phyloP scores from a whole-genome alignment of 2,113 vertebrate species.

The Meles meles region DNA sequence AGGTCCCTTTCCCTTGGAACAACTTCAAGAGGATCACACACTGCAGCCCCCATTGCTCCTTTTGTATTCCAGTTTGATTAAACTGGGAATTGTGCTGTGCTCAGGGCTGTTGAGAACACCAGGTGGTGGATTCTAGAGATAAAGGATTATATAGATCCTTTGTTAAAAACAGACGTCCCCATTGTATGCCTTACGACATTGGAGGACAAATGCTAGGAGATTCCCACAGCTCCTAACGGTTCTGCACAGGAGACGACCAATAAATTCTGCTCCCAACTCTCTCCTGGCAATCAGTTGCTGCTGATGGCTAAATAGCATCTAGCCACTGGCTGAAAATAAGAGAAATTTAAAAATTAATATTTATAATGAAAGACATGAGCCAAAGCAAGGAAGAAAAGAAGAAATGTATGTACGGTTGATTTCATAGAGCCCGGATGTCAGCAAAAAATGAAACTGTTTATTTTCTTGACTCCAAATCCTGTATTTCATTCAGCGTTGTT shows the following conservation, averaged over 20 bases:
- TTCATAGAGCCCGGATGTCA: background rate
- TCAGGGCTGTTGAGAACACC: slow-evolving; percentile 20
- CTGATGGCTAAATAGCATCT: background rate
- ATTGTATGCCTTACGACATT: background rate
- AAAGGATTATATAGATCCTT: slow-evolving; percentile 42
- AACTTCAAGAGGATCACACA: slow-evolving; percentile 20
- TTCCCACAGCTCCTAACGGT: background rate
- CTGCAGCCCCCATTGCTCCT: background rate
- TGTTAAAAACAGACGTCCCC: slow-evolving; percentile 34
- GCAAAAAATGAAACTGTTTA: background rate
- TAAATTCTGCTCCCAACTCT: background rate
- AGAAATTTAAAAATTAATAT: background rate
- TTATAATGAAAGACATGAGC: background rate
- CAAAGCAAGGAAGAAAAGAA: background rate
- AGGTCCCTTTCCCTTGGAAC: slow-evolving; percentile 36
- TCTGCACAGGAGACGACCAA: background rate
- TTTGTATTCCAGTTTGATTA: slow-evolving; percentile 67
- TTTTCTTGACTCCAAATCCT: background rate
- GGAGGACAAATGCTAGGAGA: background rate
- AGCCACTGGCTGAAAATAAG: background rate
- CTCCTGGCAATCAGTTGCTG: background rate
- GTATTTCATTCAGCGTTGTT: background rate
- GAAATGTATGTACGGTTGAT: background rate
- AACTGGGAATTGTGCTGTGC: slow-evolving; percentile 65
- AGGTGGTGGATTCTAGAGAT: slow-evolving; percentile 53